phyloP scores from a whole-genome alignment of 1,140 invertebrate genomes.

The Drosophila biarmipes region DNA sequence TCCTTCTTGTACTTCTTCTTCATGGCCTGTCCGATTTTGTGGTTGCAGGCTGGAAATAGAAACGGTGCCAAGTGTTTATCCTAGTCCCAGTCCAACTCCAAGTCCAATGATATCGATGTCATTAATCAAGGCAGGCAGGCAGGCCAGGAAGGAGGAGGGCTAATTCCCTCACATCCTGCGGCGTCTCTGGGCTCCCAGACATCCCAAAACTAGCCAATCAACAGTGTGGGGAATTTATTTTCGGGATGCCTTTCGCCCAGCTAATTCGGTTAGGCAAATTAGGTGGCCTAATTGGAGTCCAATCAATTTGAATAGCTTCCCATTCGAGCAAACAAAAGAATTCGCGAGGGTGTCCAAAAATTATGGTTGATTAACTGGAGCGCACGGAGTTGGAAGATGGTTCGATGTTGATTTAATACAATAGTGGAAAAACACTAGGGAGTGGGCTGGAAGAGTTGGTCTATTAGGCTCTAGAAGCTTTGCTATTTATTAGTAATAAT shows the following conservation, averaged over 20 bases:
- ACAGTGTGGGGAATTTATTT: slow-evolving; percentile 56
- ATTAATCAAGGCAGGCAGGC: slow-evolving; percentile 64
- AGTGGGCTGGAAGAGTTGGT: not conserved
- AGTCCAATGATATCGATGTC: slow-evolving; percentile 49
- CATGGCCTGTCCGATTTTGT: slow-evolving; percentile 94
- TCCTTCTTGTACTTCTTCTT: slow-evolving; percentile 96
- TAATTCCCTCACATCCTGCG: slow-evolving; percentile 84
- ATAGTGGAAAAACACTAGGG: not conserved
- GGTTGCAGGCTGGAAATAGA: slow-evolving; percentile 86
- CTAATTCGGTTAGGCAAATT: slow-evolving; percentile 77
- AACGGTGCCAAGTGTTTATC: slow-evolving; percentile 55
- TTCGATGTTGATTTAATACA: slow-evolving; percentile 7
- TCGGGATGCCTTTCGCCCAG: slow-evolving; percentile 31
- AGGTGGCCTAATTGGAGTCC: slow-evolving; percentile 77
- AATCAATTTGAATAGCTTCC: slow-evolving; percentile 71
- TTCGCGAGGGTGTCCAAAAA: slow-evolving; percentile 41
- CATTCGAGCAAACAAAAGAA: slow-evolving; percentile 55
- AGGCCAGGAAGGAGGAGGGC: slow-evolving; percentile 25
- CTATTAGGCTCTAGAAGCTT: slow-evolving; percentile 1
- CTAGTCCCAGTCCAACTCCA: slow-evolving; percentile 26
- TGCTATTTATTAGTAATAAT: not conserved
- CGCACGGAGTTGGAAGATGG: slow-evolving; percentile 6
- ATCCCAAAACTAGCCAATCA: slow-evolving; percentile 14
- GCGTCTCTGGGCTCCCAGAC: slow-evolving; percentile 1
- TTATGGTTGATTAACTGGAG: slow-evolving; percentile 44